Evolutionary conservation across 53 echinoderm and acorn worm genomes (phyloP).

Genomic region (Paracentrotus lividus): DNA sequence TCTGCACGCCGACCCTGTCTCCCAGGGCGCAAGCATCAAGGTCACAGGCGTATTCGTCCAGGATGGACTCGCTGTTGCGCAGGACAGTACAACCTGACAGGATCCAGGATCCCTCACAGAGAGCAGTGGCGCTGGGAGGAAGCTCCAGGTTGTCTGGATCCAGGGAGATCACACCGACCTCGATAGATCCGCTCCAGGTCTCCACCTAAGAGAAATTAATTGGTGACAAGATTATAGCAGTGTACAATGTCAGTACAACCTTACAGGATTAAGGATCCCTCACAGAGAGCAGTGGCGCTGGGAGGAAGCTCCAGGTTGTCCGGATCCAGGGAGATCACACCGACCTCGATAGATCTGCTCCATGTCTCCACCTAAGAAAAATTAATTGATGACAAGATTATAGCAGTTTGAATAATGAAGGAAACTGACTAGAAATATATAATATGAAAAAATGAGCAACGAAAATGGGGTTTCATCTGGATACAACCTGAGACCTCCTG

Average conservation of each 20-base stretch:
- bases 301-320: conserved; percentile 88
- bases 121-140: conserved; percentile 94
- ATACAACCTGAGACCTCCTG: too few species aligned
- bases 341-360: conserved; percentile 97
- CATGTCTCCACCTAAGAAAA: conserved; percentile 87
- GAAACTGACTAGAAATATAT: too few species aligned
- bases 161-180: conserved; percentile 88
- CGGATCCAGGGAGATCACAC: conserved; percentile 88
- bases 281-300: conserved; percentile 92
- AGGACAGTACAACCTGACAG: conserved; percentile 91
- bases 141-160: conserved; percentile 89
- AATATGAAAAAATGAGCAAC: too few species aligned
- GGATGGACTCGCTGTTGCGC: conserved; percentile 88
- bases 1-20: conserved; percentile 91
- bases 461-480: too few species aligned
- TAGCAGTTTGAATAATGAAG: too few species aligned
- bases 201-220: conserved; percentile 68
- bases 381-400: too few species aligned
- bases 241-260: conserved; percentile 89
- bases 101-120: conserved; percentile 94
- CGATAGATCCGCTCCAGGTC: conserved; percentile 98
- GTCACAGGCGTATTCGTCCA: conserved; percentile 94
- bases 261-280: conserved; percentile 91
- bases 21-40: conserved; percentile 84
- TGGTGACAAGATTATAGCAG: too few species aligned